phyloP scores from a whole-genome alignment of 1,140 invertebrate genomes.

The Nomia melanderi region DNA sequence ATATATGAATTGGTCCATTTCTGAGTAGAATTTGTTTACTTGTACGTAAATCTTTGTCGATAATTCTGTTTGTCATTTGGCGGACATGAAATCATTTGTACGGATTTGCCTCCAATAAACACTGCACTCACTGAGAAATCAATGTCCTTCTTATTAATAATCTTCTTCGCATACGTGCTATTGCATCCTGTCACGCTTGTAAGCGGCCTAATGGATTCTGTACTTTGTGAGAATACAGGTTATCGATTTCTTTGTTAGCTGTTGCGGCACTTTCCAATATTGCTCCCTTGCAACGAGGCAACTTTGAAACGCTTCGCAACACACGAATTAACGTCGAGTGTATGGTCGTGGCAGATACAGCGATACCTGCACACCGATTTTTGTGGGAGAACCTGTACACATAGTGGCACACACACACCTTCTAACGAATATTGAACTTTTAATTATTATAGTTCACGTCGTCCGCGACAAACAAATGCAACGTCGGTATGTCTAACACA shows the following conservation, averaged over 20 bases:
- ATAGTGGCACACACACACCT: too few relatives aligned
- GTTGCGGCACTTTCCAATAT: constrained; percentile 32
- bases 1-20: background rate
- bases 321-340: constrained; percentile 36
- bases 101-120: background rate
- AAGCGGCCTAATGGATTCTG: constrained; percentile 23
- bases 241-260: constrained; percentile 42
- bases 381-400: background rate
- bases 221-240: constrained; percentile 36
- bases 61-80: background rate
- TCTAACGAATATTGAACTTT: background rate
- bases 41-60: background rate
- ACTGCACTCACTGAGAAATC: background rate
- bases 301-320: constrained; percentile 35
- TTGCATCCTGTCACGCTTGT: constrained; percentile 20
- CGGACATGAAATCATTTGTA: background rate
- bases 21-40: background rate
- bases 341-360: constrained; percentile 12
- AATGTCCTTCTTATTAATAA: constrained; percentile 8
- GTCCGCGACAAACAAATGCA: too few relatives aligned
- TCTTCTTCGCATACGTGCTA: background rate
- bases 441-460: too few relatives aligned
- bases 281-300: constrained; percentile 20
- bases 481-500: too few relatives aligned
- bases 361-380: background rate